Percentiles rank a stretch among this genome's conserved stretches.
Evolutionary conservation across 2,888 invertebrate genomes (phyloP).

Genomic region (Plagiodera versicolora): DNA sequence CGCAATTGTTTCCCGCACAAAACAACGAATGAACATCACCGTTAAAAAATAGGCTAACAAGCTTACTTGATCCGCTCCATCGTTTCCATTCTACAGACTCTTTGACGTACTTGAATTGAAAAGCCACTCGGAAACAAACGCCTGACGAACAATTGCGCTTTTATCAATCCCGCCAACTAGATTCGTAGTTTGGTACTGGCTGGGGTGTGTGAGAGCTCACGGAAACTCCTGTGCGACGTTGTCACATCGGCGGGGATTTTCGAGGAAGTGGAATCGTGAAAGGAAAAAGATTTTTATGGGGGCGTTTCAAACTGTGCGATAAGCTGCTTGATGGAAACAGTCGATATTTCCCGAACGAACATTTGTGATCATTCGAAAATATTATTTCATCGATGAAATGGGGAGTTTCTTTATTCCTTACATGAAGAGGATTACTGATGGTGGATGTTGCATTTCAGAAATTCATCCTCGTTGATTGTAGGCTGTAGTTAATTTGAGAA

Average conservation of each 20-base stretch:
- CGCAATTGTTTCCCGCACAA: constrained; percentile 13
- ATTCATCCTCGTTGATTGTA: no score
- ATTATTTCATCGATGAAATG: no score
- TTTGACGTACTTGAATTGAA: constrained; percentile 11
- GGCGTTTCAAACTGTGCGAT: no score
- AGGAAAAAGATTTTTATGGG: not conserved
- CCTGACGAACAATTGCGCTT: constrained; percentile 20
- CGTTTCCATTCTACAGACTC: constrained; percentile 22
- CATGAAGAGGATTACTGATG: no score
- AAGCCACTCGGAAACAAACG: constrained; percentile 26
- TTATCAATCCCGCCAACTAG: constrained; percentile 30
- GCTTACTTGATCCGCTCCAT: constrained; percentile 25
- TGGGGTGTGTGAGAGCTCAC: constrained; percentile 29
- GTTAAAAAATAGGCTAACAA: constrained; percentile 15
- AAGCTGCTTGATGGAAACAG: no score
- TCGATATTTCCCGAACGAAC: no score
- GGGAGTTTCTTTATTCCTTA: no score
- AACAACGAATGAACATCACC: constrained; percentile 22
- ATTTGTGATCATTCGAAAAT: no score
- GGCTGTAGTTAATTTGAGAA: no score
- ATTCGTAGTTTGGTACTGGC: constrained; percentile 26
- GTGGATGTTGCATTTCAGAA: no score
- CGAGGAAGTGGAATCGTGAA: not conserved
- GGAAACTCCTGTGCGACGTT: constrained; percentile 25
- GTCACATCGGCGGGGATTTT: constrained; percentile 14